A percentile compares a stretch with the other conserved stretches of the same genome.
phyloP scores from a whole-genome alignment of 2,113 vertebrate species.

The Rattus rattus region DNA sequence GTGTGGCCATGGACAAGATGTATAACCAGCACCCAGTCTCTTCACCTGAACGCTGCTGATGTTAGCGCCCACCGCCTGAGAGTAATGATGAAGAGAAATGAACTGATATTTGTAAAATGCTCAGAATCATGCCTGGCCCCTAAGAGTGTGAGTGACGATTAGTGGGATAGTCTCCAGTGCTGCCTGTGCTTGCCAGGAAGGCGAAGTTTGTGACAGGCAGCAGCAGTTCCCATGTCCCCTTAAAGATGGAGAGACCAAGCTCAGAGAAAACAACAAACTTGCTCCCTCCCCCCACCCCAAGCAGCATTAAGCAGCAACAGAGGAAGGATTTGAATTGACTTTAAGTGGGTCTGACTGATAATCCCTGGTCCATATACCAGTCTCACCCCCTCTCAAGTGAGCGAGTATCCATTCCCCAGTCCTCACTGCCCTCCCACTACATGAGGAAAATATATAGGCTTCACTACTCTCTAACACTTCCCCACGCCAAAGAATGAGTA shows the following conservation, averaged over 20 bases:
- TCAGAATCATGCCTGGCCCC: neutral
- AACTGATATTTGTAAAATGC: slow-evolving; percentile 16
- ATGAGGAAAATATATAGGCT: rapidly evolving
- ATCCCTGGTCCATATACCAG: too few species aligned
- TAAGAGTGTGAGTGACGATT: neutral
- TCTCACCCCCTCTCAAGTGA: neutral
- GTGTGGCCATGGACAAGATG: neutral
- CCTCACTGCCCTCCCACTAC: neutral
- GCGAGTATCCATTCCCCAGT: neutral
- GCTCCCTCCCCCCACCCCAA: too few species aligned
- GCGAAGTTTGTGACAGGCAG: neutral
- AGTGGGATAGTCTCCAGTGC: neutral
- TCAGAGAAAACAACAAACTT: neutral
- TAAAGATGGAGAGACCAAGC: neutral
- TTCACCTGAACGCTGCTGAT: neutral
- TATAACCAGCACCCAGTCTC: neutral
- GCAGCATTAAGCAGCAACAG: neutral
- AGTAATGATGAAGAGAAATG: neutral
- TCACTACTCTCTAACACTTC: neutral
- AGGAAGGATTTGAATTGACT: neutral
- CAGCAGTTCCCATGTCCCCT: neutral
- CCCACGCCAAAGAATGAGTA: slow-evolving; percentile 54
- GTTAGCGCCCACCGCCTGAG: neutral
- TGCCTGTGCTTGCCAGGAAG: neutral
- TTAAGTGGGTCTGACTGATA: neutral